Base-by-base conservation (phyloP, 30 jellyfish, hydroid and myxozoan genomes). In the Mastigias papua region DNA sequence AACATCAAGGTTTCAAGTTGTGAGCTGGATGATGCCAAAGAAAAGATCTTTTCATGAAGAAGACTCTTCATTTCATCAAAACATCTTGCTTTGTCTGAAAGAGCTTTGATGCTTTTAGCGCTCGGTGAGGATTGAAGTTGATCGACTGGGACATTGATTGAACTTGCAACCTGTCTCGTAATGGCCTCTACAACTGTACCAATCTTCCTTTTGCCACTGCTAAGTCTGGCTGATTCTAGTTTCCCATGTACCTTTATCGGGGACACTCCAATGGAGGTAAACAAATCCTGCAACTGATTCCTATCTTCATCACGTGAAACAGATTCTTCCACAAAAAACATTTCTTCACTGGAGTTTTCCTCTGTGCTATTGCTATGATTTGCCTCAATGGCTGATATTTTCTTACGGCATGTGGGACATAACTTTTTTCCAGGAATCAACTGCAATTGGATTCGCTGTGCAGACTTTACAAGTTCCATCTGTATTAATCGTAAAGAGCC, bases 231-330 rank as follows among this genome's bases (percentile, higher is more conserved):
- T n/a, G 73, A 61, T 61, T 61, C 73, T 28, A 17, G 73, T 17
- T 61, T 61, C 10, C 73, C 73, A 61, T 61, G 73, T 61, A 61
- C 19, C 16, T 61, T 61, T 61, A 61, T 61, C 16, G 73, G 73
- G 73, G 73, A 61, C 34, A 61, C 73, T 61, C 73, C 73, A 28
- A 61, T 61, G 6, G 73, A 61, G 34, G 34, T 3, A 61, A 61
- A 61, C 73, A 61, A 61, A 61, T 61, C 73, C 73, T 61, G 73
- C 73, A 61, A 28, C 9, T 61, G 73, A 28, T 61, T 61, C 73
- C 73, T 61, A 17, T 61, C 73, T 61, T 61, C 73, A 61, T 61
- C 73, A 61, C 73, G 73, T 61, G 73, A 61, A 61, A 61, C 73
- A 61, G 73, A 61, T 61, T 61, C 73, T 61, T 61, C 73, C 73